These are phyloP conservation scores for Dexiosoma caninum DNA, from an alignment of 2,888 invertebrate genomes.

Conservation along the genomic window DNA sequence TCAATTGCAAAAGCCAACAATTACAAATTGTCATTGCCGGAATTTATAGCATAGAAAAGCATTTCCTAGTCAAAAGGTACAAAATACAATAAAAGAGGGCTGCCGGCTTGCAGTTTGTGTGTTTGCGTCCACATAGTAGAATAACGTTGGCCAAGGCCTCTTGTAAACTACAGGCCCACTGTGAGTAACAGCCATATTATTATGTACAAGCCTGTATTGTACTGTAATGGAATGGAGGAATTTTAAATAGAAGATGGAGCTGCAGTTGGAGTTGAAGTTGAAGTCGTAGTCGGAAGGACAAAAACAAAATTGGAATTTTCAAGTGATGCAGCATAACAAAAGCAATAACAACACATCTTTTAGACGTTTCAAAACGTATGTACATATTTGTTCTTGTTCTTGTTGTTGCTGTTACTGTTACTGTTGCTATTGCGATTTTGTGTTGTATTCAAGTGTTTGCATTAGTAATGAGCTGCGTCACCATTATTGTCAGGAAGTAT, in stretches of 20 bases:
- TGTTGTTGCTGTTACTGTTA: too few relatives aligned
- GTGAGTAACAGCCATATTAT: constrained; percentile 26
- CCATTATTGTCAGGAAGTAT: constrained; percentile 65
- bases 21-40: constrained; percentile 59
- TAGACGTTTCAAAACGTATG: background rate
- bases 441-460: constrained; percentile 64
- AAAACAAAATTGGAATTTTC: constrained; percentile 38
- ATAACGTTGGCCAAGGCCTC: too few relatives aligned
- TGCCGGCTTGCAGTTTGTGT: background rate
- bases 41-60: constrained; percentile 55
- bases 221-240: background rate
- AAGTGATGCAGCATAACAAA: constrained; percentile 51
- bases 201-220: constrained; percentile 38
- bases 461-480: constrained; percentile 67
- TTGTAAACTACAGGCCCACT: constrained; percentile 9
- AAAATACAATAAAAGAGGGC: constrained; percentile 7
- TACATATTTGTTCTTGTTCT: too few relatives aligned
- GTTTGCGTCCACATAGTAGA: background rate
- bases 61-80: constrained; percentile 43
- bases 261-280: background rate
- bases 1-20: constrained; percentile 46
- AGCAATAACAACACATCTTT: constrained; percentile 50
- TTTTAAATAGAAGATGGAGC: constrained; percentile 9
- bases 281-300: constrained; percentile 1
- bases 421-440: constrained; percentile 12